These are phyloP conservation scores for Leptocoma aspasia DNA, from an alignment of 2,113 vertebrate species.

Conservation along the genomic window DNA sequence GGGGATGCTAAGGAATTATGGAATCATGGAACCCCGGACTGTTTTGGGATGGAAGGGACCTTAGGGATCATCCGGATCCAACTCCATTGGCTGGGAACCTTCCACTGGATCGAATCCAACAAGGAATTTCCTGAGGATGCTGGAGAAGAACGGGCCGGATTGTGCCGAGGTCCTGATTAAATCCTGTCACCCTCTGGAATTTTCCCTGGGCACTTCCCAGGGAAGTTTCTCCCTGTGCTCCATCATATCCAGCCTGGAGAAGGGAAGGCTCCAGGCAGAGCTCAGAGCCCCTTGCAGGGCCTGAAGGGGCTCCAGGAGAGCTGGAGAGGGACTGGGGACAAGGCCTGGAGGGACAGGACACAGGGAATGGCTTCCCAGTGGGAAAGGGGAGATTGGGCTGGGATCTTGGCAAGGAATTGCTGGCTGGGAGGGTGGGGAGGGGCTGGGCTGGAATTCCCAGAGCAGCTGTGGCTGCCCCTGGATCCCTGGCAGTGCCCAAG, in stretches of 20 bases:
- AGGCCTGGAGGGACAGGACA: fast-evolving
- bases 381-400: not conserved
- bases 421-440: not conserved
- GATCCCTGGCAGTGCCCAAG: not conserved
- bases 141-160: fast-evolving
- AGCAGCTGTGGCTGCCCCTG: not conserved
- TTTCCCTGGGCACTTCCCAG: not conserved
- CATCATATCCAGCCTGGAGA: not conserved
- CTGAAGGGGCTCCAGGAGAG: not conserved
- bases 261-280: fast-evolving
- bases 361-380: not conserved
- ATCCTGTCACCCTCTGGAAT: not conserved
- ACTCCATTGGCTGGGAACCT: not conserved
- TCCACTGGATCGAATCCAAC: not conserved
- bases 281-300: not conserved
- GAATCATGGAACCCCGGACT: not conserved
- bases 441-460: not conserved
- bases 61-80: not conserved
- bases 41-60: not conserved
- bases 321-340: not conserved
- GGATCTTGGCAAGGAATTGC: not conserved
- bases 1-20: not conserved
- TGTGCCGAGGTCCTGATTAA: fast-evolving
- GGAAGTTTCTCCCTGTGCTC: not conserved
- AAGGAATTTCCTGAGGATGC: not conserved